Evolutionary conservation across 2,888 invertebrate genomes (phyloP).

Genomic region (Aquatica leii): DNA sequence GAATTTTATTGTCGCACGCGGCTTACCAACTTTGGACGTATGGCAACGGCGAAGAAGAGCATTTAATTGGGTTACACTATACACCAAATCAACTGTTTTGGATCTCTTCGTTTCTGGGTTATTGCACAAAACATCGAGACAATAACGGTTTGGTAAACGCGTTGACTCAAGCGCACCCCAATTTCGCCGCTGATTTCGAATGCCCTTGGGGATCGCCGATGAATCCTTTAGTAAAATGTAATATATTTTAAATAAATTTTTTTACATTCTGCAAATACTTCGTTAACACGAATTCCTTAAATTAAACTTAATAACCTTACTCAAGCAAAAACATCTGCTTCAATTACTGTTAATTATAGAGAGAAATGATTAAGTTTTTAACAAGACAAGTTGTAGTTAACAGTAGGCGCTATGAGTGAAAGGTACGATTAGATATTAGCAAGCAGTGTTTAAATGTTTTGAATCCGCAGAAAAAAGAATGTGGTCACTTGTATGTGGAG

Average conservation of each 20-base stretch:
- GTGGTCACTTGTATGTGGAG: constrained; percentile 13
- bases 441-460: neutral
- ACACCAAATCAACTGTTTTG: constrained; percentile 67
- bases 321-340: neutral
- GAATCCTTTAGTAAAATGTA: constrained; percentile 19
- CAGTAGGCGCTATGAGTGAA: neutral
- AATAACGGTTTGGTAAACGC: neutral
- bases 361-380: no score
- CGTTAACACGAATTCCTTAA: neutral
- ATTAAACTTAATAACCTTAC: constrained; percentile 3
- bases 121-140: neutral
- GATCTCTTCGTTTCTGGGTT: constrained; percentile 41
- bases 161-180: neutral
- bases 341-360: constrained; percentile 1
- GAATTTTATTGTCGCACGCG: constrained; percentile 84
- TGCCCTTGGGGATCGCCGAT: constrained; percentile 16
- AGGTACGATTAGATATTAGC: neutral
- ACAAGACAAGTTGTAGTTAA: neutral
- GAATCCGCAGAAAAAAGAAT: neutral
- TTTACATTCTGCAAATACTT: neutral
- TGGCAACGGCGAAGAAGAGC: constrained; percentile 69
- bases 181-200: constrained; percentile 19
- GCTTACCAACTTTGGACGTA: constrained; percentile 78
- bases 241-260: constrained; percentile 15
- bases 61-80: constrained; percentile 75